These are phyloP conservation scores for Brachystomella parvula DNA, from an alignment of 1,140 invertebrate genomes.

Conservation along the genomic window DNA sequence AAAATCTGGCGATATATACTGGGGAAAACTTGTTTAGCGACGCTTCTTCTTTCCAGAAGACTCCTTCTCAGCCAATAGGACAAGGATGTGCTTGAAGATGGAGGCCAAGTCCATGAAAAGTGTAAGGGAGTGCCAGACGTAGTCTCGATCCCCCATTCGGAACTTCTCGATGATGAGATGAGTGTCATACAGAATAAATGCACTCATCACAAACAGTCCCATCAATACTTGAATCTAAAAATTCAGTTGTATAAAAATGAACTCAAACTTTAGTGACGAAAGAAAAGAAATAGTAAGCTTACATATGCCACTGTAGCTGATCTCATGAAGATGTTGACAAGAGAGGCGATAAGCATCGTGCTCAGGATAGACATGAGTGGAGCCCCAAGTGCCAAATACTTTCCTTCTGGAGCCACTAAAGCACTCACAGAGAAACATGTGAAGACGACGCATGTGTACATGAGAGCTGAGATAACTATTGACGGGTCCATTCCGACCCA, in stretches of 20 bases:
- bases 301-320: constrained; percentile 74
- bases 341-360: constrained; percentile 63
- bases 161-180: constrained; percentile 91
- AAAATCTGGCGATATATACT: no score
- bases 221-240: constrained; percentile 70
- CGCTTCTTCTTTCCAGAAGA: neutral
- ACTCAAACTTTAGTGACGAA: neutral
- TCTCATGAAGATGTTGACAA: constrained; percentile 79
- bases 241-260: neutral
- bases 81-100: constrained; percentile 36
- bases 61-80: constrained; percentile 37
- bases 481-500: constrained; percentile 66
- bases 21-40: no score
- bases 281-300: constrained; percentile 41
- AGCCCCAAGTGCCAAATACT: constrained; percentile 67
- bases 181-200: constrained; percentile 90
- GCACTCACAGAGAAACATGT: constrained; percentile 78
- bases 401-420: constrained; percentile 70
- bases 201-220: constrained; percentile 82
- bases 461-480: constrained; percentile 78
- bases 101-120: constrained; percentile 35
- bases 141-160: constrained; percentile 60
- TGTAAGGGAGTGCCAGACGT: constrained; percentile 35
- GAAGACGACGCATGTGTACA: constrained; percentile 80
- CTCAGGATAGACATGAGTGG: constrained; percentile 72